phyloP scores from a whole-genome alignment of 2,113 vertebrate genomes.

The Mustela nigripes region DNA sequence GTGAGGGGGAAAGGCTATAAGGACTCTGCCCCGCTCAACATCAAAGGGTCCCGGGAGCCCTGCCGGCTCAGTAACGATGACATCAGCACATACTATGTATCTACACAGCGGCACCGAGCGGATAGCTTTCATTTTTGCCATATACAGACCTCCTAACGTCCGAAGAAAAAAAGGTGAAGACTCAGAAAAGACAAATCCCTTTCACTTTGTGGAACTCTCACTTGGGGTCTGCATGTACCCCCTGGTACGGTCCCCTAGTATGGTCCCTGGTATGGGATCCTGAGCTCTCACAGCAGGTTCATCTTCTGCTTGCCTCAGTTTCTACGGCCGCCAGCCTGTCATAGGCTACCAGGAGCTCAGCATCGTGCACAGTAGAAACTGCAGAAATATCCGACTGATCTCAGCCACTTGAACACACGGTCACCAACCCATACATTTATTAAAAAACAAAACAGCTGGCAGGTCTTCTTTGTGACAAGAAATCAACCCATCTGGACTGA shows the following conservation, averaged over 20 bases:
- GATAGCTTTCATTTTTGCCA: background rate
- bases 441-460: background rate
- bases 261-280: background rate
- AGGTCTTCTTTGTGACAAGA: background rate
- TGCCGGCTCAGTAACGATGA: background rate
- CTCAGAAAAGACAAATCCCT: background rate
- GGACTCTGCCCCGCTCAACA: background rate
- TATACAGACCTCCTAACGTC: background rate
- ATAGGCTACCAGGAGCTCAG: background rate
- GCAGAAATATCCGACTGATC: background rate
- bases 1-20: fast-evolving
- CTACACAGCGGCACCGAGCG: background rate
- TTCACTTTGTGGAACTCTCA: background rate
- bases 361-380: background rate
- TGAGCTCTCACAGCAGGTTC: background rate
- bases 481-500: background rate
- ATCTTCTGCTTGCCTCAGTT: background rate
- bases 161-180: background rate
- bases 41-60: background rate
- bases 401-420: background rate
- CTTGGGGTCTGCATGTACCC: background rate
- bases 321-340: background rate
- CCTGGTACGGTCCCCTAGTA: no score
- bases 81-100: background rate
- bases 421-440: background rate